A percentile compares a stretch with the other conserved stretches of the same genome.
Conservation (phyloP, 1,140 invertebrate species). For the Belonocnema kinseyi region DNA sequence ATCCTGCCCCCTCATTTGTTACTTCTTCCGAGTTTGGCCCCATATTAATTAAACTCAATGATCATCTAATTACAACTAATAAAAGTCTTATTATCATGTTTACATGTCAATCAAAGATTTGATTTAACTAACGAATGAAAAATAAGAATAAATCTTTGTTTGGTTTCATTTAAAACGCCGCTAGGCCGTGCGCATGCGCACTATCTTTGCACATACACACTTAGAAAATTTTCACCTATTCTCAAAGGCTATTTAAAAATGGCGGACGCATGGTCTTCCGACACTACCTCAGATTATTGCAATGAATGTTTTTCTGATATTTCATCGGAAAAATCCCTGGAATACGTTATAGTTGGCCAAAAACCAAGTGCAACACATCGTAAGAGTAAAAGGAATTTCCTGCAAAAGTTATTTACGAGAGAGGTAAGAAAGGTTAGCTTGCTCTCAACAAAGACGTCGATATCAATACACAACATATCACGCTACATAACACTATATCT, state of each 20-base stretch:
- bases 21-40: too few species aligned
- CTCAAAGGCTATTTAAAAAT: slow-evolving; percentile 74
- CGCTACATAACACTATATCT: not conserved
- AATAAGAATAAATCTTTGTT: too few species aligned
- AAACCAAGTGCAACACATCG: slow-evolving; percentile 59
- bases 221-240: slow-evolving; percentile 34
- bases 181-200: too few species aligned
- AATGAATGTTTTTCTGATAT: slow-evolving; percentile 73
- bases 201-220: too few species aligned
- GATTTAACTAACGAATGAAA: too few species aligned
- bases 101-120: too few species aligned
- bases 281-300: slow-evolving; percentile 73
- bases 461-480: not conserved
- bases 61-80: too few species aligned
- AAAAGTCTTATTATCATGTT: too few species aligned
- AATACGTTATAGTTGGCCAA: slow-evolving; percentile 67
- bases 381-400: slow-evolving; percentile 62
- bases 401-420: slow-evolving; percentile 69
- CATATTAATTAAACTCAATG: too few species aligned
- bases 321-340: slow-evolving; percentile 67
- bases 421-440: slow-evolving; percentile 68
- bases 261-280: slow-evolving; percentile 75
- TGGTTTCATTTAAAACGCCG: too few species aligned
- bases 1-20: too few species aligned
- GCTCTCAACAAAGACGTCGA: slow-evolving; percentile 39